Evolutionary conservation across 1,140 invertebrate genomes (phyloP).

Genomic region (Aphelinus atriplicis): DNA sequence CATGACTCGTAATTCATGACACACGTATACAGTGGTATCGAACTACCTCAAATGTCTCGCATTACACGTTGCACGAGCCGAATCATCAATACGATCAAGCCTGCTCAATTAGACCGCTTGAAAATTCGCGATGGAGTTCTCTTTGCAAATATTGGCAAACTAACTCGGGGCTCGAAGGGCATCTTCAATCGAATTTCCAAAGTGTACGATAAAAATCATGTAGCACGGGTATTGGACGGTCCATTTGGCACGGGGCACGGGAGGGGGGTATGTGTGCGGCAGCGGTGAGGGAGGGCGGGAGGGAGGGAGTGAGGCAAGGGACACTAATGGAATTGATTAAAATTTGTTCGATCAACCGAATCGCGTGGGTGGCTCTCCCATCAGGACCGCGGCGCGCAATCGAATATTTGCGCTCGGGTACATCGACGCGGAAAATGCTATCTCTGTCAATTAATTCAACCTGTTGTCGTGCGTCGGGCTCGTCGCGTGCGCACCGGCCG

Average conservation of each 20-base stretch:
- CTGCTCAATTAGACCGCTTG: too few species aligned
- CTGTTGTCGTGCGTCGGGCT: conserved; percentile 52
- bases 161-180: too few species aligned
- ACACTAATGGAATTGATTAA: conserved; percentile 67
- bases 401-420: conserved; percentile 63
- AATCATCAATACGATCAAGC: too few species aligned
- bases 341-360: conserved; percentile 65
- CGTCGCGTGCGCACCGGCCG: background rate
- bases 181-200: conserved; percentile 16
- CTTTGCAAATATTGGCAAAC: too few species aligned
- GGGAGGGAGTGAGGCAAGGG: conserved; percentile 52
- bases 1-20: too few species aligned
- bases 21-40: too few species aligned
- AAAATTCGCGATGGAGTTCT: too few species aligned
- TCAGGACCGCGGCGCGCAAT: conserved; percentile 46
- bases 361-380: conserved; percentile 41
- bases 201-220: conserved; percentile 23
- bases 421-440: conserved; percentile 62
- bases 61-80: too few species aligned
- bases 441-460: conserved; percentile 66
- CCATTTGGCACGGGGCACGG: conserved; percentile 11
- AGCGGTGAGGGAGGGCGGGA: background rate
- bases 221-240: conserved; percentile 43
- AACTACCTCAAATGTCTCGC: too few species aligned
- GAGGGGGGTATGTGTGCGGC: background rate